A percentile compares a stretch with the other conserved stretches of the same genome.
Conservation (phyloP, 2,888 invertebrate species). For the Hypsopygia costalis region DNA sequence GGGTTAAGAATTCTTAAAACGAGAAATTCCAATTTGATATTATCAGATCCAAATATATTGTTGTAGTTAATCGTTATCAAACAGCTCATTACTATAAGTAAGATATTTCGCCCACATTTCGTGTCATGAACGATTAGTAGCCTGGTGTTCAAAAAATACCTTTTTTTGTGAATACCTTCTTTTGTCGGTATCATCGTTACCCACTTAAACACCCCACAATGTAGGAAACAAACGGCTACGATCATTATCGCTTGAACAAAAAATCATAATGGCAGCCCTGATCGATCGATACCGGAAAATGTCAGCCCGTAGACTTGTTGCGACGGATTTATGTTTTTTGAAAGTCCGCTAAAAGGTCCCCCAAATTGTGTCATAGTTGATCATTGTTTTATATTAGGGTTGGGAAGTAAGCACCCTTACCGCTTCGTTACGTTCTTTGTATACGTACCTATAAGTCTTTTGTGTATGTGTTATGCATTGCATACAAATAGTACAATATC, state of each 20-base stretch:
- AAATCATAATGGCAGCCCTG: conserved; percentile 28
- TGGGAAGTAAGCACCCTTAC: background rate
- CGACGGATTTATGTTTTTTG: conserved; percentile 1
- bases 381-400: conserved; percentile 4
- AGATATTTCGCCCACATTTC: conserved; percentile 17
- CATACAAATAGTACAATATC: too few relatives aligned
- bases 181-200: background rate
- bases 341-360: conserved; percentile 12
- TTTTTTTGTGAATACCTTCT: background rate
- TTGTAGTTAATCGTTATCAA: too few relatives aligned
- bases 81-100: conserved; percentile 5
- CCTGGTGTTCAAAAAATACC: conserved; percentile 27
- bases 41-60: too few relatives aligned
- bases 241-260: conserved; percentile 44
- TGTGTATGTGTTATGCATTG: too few relatives aligned
- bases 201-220: conserved; percentile 21
- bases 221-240: conserved; percentile 32
- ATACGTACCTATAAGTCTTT: too few relatives aligned
- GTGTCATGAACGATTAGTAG: conserved; percentile 8
- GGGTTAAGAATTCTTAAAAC: too few relatives aligned
- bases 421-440: too few relatives aligned
- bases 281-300: conserved; percentile 35
- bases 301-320: conserved; percentile 21
- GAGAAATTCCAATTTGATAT: too few relatives aligned
- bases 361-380: conserved; percentile 6